Conservation (phyloP, 2,888 invertebrate species). For the Phymatocera aterrima region DNA sequence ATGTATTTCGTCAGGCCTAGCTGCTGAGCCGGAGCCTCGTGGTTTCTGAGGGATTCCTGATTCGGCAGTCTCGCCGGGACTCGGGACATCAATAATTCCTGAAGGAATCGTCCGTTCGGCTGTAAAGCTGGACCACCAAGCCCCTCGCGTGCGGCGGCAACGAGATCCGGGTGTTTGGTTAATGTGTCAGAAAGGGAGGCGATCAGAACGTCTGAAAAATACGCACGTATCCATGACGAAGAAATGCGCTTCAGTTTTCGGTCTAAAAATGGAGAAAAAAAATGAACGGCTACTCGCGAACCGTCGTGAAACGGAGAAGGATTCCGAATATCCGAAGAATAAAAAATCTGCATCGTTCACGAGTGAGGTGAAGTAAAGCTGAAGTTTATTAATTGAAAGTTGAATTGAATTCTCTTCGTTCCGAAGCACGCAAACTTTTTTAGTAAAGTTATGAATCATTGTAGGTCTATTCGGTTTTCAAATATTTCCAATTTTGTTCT, state of each 20-base stretch:
- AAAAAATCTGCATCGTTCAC: neutral
- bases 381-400: neutral
- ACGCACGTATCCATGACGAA: slow-evolving; percentile 33
- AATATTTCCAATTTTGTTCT: too few relatives aligned
- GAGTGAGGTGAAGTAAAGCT: neutral
- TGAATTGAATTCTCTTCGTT: neutral
- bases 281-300: neutral
- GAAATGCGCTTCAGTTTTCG: neutral
- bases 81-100: slow-evolving; percentile 38
- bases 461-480: neutral
- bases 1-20: slow-evolving; percentile 41
- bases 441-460: neutral
- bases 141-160: slow-evolving; percentile 78
- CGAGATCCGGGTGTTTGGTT: slow-evolving; percentile 83
- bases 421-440: neutral
- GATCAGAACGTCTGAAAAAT: slow-evolving; percentile 82
- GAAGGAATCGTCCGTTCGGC: slow-evolving; percentile 37
- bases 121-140: slow-evolving; percentile 68
- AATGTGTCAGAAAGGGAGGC: slow-evolving; percentile 85
- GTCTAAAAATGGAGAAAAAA: neutral
- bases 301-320: neutral
- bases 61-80: slow-evolving; percentile 38
- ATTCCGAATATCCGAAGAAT: too few relatives aligned
- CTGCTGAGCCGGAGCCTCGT: slow-evolving; percentile 15
- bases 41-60: slow-evolving; percentile 33